These are phyloP conservation scores for Lipophrys pholis DNA, from an alignment of 2,113 vertebrate genomes.

Conservation along the genomic window DNA sequence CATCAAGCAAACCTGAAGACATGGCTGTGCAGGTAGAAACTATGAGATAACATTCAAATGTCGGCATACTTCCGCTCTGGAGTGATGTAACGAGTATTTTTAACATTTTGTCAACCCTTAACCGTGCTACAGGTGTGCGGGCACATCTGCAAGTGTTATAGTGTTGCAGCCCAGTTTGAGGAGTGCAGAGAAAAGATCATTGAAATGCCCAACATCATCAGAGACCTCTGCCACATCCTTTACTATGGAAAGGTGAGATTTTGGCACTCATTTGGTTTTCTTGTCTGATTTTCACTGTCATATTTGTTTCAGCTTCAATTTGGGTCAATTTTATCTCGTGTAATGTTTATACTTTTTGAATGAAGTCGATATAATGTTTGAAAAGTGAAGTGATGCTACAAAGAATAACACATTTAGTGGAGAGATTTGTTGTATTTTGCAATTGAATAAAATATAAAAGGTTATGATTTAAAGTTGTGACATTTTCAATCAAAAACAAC, in stretches of 20 bases:
- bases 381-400: too few species aligned
- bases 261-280: not conserved
- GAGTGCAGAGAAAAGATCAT: conserved; percentile 98
- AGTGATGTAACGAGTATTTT: not conserved
- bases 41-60: not conserved
- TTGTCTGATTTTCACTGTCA: not conserved
- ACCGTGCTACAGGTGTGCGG: conserved; percentile 89
- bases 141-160: conserved; percentile 95
- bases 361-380: too few species aligned
- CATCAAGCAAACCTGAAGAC: conserved; percentile 92
- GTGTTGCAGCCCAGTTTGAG: conserved; percentile 97
- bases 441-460: too few species aligned
- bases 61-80: not conserved
- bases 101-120: not conserved
- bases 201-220: conserved; percentile 94
- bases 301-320: too few species aligned
- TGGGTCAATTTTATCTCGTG: too few species aligned
- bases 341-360: too few species aligned
- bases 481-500: too few species aligned
- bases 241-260: conserved; percentile 92
- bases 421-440: too few species aligned
- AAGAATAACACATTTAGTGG: too few species aligned
- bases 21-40: conserved; percentile 95
- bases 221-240: conserved; percentile 94
- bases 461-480: too few species aligned